Evolutionary conservation across 2,888 invertebrate species (phyloP).

Genomic region (Acleris holmiana): DNA sequence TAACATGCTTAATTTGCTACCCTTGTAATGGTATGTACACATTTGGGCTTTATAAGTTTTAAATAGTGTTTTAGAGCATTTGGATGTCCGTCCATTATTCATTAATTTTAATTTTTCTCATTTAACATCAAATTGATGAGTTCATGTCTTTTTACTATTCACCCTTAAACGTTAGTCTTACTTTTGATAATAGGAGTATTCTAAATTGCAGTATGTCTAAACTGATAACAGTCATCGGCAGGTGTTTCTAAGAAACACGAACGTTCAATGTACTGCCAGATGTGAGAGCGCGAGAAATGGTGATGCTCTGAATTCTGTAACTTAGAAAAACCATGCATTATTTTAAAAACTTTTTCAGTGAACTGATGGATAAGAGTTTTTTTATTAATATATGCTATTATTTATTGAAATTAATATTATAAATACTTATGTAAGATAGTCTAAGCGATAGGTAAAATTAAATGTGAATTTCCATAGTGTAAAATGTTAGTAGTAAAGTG

Average conservation of each 20-base stretch:
- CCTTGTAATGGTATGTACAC: not conserved
- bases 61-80: conserved; percentile 16
- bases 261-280: too few relatives aligned
- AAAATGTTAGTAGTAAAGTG: conserved; percentile 45
- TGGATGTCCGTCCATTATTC: conserved; percentile 39
- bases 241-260: too few relatives aligned
- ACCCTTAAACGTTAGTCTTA: too few relatives aligned
- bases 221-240: too few relatives aligned
- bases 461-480: conserved; percentile 76
- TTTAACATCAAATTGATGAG: not conserved
- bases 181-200: too few relatives aligned
- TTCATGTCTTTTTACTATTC: not conserved
- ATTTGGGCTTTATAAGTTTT: not conserved
- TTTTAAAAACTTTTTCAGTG: conserved; percentile 22
- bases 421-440: conserved; percentile 61
- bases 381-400: conserved; percentile 81
- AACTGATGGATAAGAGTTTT: conserved; percentile 43
- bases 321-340: conserved; percentile 26
- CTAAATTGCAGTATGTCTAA: too few relatives aligned
- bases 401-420: conserved; percentile 78
- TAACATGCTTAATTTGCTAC: not conserved
- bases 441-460: conserved; percentile 53
- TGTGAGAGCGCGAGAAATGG: too few relatives aligned
- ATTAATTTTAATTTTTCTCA: not conserved
- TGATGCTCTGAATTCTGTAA: conserved; percentile 9